phyloP scores from a whole-genome alignment of 2,797 vertebrate species.

The Oceanodroma leucorhoa region DNA sequence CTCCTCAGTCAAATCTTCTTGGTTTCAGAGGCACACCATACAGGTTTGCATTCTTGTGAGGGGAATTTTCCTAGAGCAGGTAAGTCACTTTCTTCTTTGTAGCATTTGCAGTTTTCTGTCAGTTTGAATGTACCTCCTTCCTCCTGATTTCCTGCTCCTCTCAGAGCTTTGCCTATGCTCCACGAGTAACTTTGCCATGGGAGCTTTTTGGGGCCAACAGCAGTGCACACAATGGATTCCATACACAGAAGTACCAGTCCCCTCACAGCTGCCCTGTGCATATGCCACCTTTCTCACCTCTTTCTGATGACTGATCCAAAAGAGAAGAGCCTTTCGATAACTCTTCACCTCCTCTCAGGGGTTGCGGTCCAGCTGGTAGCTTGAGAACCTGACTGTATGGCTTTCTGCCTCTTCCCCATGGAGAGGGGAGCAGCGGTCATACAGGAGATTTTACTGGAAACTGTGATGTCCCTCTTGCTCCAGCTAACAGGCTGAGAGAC shows the following conservation, averaged over 20 bases:
- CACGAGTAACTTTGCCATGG: background rate
- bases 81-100: background rate
- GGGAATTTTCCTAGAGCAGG: background rate
- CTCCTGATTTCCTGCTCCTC: background rate
- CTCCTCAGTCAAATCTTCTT: background rate
- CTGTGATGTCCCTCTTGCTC: background rate
- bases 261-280: background rate
- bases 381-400: background rate
- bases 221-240: background rate
- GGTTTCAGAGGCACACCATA: background rate
- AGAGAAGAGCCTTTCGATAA: background rate
- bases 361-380: background rate
- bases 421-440: background rate
- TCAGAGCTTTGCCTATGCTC: background rate
- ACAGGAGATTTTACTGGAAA: background rate
- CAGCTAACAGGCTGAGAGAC: background rate
- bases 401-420: background rate
- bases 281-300: background rate
- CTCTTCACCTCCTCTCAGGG: background rate
- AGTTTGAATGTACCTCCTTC: background rate
- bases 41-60: background rate
- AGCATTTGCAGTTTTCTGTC: constrained; percentile 15
- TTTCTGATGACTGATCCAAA: background rate
- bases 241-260: fast-evolving
- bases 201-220: background rate